Evolutionary conservation across 1,140 invertebrate genomes (phyloP).

Genomic region (Papilio machaon): DNA sequence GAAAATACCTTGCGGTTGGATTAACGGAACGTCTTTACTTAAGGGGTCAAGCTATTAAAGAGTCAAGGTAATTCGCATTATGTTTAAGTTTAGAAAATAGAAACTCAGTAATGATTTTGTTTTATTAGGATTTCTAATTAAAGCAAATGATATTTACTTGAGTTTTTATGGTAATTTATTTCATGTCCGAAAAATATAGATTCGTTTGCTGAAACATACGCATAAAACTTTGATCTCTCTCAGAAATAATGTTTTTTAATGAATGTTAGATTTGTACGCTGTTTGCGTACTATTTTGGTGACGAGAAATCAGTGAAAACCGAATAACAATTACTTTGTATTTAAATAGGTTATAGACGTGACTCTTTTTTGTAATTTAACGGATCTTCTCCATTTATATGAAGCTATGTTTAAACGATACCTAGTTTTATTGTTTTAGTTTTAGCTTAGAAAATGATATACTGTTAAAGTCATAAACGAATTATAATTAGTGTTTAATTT

Average conservation of each 20-base stretch:
- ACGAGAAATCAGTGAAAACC: neutral
- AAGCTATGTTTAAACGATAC: neutral
- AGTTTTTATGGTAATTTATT: neutral
- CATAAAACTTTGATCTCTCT: neutral
- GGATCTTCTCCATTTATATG: neutral
- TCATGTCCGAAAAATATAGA: neutral
- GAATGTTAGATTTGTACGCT: neutral
- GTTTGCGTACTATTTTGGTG: neutral
- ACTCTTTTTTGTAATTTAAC: neutral
- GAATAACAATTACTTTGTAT: constrained; percentile 5
- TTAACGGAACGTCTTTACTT: constrained; percentile 16
- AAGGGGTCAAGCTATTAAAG: constrained; percentile 5
- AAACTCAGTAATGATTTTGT: too few relatives aligned
- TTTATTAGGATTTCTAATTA: too few relatives aligned
- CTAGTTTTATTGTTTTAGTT: neutral
- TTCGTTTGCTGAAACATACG: neutral
- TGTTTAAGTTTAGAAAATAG: neutral
- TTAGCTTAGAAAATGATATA: neutral
- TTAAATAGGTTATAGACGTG: neutral
- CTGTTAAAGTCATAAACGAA: neutral
- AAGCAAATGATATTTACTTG: neutral
- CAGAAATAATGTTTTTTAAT: neutral
- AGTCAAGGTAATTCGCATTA: constrained; percentile 11
- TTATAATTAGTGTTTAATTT: neutral
- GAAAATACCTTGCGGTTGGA: constrained; percentile 15